Evolutionary conservation across 2,113 vertebrate species (phyloP), one percentile per base, ranked within the genome.

Genomic region (Antechinus flavipes): DNA sequence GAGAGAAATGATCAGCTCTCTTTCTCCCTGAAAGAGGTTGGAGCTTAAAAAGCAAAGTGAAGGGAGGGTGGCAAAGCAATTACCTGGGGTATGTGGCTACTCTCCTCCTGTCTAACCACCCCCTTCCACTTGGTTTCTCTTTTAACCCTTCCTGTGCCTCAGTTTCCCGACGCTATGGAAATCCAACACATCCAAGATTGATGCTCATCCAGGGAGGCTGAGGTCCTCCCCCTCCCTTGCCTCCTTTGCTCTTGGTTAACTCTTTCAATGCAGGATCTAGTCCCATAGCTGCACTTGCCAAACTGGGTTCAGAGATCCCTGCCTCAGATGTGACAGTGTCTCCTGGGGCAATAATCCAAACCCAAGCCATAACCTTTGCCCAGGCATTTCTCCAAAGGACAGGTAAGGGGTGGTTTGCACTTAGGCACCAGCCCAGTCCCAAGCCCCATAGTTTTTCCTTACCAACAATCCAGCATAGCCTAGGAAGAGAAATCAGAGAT

Each of bases 211-310:
- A 97, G 97, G 97, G 97, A 98, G 96, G 97, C 97, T 84, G 96
- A 97, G 97, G 98, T 96, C 93, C 96, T 61, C 95, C 96, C 95
- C 97, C 96, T 95, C 97, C 97, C 97, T 95, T 96, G 97, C 97
- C 97, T 95, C 97, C 92, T 93, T 8, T 30, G 96, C 90, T 97
- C 95, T 96, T 97, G 97, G 98, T 97, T 98, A 98, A 98, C 98
- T 98, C 97, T 96, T 95, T 93, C 92, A 24, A 35, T n/a, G 93
- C 97, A 0, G 94, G 30, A 96, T 25, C 54, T 42, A 91, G 91
- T 1, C 68, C 95, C 42, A 90, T 94, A 91, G 95, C 55, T 95
- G 93, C 46, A 46, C 68, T 90, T 47, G 47, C 5, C 3, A 49
- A 61, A 91, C 89, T 30, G 89, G 90, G 19, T 84, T 68, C 89